phyloP scores from a whole-genome alignment of 1,140 invertebrate genomes.

The Drosophila yakuba region DNA sequence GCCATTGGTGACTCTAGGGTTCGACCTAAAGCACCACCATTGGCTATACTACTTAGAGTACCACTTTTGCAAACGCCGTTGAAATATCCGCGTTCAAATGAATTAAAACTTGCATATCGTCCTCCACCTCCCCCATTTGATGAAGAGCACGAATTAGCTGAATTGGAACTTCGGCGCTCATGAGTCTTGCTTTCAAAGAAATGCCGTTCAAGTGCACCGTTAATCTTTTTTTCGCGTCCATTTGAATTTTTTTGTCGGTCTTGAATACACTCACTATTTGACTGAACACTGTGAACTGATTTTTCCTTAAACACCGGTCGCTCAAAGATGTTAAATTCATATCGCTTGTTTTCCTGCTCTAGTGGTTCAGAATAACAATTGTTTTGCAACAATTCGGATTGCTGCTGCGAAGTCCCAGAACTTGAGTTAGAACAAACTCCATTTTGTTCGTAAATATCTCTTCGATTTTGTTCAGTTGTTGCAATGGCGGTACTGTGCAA shows the following conservation, averaged over 20 bases:
- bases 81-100: constrained; percentile 67
- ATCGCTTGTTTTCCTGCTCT: constrained; percentile 62
- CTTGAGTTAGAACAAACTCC: constrained; percentile 39
- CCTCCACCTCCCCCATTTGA: constrained; percentile 36
- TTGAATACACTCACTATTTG: constrained; percentile 54
- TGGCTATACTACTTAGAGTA: constrained; percentile 71
- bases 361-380: constrained; percentile 82
- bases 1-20: constrained; percentile 18
- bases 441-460: constrained; percentile 32
- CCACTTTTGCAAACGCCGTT: constrained; percentile 80
- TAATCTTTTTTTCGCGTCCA: constrained; percentile 47
- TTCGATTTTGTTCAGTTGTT: constrained; percentile 19
- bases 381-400: constrained; percentile 66
- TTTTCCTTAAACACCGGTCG: constrained; percentile 69
- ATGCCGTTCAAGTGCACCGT: constrained; percentile 46
- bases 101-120: constrained; percentile 71
- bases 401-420: constrained; percentile 60
- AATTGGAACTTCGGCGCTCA: constrained; percentile 76
- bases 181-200: constrained; percentile 67
- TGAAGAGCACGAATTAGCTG: constrained; percentile 74
- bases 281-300: constrained; percentile 6
- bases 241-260: constrained; percentile 41
- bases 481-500: constrained; percentile 36
- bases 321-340: constrained; percentile 83
- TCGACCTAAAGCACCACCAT: constrained; percentile 25